Percentiles rank a stretch among this genome's conserved stretches.
These are phyloP conservation scores for Azemiops feae DNA, from an alignment of 2,113 vertebrate genomes.

Conservation along the genomic window DNA sequence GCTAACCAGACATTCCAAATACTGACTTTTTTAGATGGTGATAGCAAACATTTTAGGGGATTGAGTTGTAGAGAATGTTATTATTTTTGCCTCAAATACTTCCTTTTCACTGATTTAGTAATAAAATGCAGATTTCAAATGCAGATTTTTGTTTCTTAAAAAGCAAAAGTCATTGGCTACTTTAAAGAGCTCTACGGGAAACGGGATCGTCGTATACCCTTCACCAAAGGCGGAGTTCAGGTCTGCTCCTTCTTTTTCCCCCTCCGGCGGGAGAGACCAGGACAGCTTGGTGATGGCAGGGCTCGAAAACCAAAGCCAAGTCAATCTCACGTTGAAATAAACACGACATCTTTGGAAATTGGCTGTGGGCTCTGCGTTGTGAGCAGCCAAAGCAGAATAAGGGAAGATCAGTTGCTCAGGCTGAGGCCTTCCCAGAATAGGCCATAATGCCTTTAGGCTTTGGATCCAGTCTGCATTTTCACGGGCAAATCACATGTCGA, in stretches of 20 bases:
- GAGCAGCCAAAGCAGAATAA: not conserved
- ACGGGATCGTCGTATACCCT: not conserved
- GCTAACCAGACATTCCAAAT: slow-evolving; percentile 23
- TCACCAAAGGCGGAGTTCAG: not conserved
- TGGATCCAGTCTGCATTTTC: not conserved
- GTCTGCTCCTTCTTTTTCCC: not conserved
- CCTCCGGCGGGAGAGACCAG: too few species aligned
- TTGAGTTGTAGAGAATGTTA: not conserved
- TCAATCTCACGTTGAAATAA: not conserved
- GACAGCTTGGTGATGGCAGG: too few species aligned
- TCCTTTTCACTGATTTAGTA: slow-evolving; percentile 12
- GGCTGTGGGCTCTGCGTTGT: not conserved
- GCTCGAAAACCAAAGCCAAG: not conserved
- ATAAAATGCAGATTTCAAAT: not conserved
- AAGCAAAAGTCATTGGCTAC: not conserved
- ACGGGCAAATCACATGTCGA: too few species aligned
- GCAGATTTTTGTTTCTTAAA: not conserved
- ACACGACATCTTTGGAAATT: not conserved
- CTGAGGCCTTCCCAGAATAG: not conserved
- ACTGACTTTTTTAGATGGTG: slow-evolving; percentile 36
- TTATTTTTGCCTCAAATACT: not conserved
- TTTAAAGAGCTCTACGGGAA: not conserved
- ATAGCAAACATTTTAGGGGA: slow-evolving; percentile 13
- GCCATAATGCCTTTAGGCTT: not conserved
- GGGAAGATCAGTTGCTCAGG: not conserved